These are phyloP conservation scores for Cyclopterus lumpus DNA, from an alignment of 2,797 vertebrate genomes.

Conservation along the genomic window DNA sequence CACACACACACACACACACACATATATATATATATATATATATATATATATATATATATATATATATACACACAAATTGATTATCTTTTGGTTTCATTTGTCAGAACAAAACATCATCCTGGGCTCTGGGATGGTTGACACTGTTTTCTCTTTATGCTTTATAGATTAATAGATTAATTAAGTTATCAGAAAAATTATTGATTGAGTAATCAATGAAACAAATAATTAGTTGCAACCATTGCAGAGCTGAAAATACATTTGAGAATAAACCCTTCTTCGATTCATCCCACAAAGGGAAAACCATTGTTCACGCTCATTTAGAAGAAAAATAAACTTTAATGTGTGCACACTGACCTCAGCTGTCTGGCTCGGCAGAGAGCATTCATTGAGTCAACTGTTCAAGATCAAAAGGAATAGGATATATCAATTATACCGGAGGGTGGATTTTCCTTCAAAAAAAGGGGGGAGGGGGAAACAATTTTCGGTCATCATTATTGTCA, in stretches of 20 bases:
- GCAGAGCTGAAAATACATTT: background rate
- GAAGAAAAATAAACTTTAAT: constrained; percentile 5
- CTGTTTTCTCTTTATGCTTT: background rate
- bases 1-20: too few species aligned
- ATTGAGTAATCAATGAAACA: background rate
- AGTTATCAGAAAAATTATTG: background rate
- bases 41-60: too few species aligned
- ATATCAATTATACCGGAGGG: constrained; percentile 45
- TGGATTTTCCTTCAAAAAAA: constrained; percentile 50
- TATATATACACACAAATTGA: background rate
- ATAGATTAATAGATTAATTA: background rate
- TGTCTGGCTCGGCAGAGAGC: constrained; percentile 30
- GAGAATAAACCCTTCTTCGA: background rate
- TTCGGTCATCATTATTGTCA: constrained; percentile 54
- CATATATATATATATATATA: too few species aligned
- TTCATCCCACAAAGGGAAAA: constrained; percentile 6
- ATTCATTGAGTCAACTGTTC: constrained; percentile 39
- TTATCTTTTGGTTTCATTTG: background rate
- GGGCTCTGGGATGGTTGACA: background rate
- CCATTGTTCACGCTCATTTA: background rate
- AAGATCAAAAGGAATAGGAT: constrained; percentile 57
- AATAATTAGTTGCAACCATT: background rate
- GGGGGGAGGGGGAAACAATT: constrained; percentile 8
- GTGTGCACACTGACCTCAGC: constrained; percentile 13
- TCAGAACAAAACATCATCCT: background rate